Base-by-base conservation (phyloP, 2,888 invertebrate species). In the Lacanobia oleracea region DNA sequence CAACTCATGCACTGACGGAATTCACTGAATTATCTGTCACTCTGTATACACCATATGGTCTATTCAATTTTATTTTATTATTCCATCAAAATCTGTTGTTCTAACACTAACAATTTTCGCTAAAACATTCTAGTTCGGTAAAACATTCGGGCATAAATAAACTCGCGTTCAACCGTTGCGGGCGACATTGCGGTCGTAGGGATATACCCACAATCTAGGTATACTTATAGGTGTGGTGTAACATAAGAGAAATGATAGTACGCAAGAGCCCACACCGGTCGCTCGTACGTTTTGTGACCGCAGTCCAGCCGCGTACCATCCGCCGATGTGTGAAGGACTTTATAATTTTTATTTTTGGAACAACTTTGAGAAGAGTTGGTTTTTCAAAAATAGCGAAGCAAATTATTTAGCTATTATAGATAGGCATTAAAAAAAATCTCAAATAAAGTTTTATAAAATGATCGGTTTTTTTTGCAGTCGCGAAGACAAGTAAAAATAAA, bases 131-230 rank as follows among this genome's bases (percentile, higher is more conserved):
- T 43, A 72, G 67, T 59, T 67, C 2, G 6, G 67, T 59, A 66
- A 75, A 84, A 84, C 67, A 60, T 75, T 82, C 53, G 59, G 23
- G 37, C 79, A 71, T 85, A 85, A 82, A 85, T 83, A 85, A 85
- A 76, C 72, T 51, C 75, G 66, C 67, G 77, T 64, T 68, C 71
- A 75, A 70, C 85, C 67, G 72, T 76, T 74, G 84, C 56, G 80
- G 86, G 54, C 67, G 72, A 79, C 83, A 79, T 68, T 83, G 83
- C 63, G 86, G 83, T 85, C 37, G 66, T 84, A 23, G 69, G 73
- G 53, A 76, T 76, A 66, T 67, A 73, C 50, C 33, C 53, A 21
- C 40, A 21, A 54, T 54, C 54, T 12, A 23, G 45, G 63, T 14
- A 48, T 64, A 66, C 37, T 40, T 56, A 83, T 83, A 81, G 63